These are phyloP conservation scores for Aradus depressus DNA, from an alignment of 2,888 invertebrate genomes.

Conservation along the genomic window DNA sequence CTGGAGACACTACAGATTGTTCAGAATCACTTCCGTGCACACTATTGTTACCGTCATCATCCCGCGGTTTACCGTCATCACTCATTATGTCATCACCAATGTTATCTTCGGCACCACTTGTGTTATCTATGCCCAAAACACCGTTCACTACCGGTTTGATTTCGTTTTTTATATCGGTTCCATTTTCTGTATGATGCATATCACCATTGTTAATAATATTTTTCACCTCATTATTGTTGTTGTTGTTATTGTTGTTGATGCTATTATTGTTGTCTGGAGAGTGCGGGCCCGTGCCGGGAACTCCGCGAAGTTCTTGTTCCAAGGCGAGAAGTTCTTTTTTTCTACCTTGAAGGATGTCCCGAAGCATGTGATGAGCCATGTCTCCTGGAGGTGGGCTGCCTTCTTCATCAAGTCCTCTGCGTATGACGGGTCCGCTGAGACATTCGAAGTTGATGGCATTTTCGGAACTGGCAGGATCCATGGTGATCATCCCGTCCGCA, in stretches of 20 bases:
- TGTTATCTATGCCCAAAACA: conserved; percentile 36
- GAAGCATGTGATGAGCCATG: conserved; percentile 62
- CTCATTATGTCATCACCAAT: conserved; percentile 40
- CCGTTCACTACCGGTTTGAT: conserved; percentile 27
- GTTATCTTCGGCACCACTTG: conserved; percentile 37
- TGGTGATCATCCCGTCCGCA: conserved; percentile 40
- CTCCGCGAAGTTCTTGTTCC: conserved; percentile 50
- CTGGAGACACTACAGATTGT: conserved; percentile 27
- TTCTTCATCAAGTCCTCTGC: conserved; percentile 39
- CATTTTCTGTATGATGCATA: conserved; percentile 27
- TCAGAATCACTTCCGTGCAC: conserved; percentile 26
- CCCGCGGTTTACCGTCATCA: conserved; percentile 44
- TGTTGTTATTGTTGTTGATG: conserved; percentile 39
- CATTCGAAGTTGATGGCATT: conserved; percentile 35
- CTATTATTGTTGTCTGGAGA: conserved; percentile 44
- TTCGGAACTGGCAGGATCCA: conserved; percentile 37
- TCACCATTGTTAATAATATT: conserved; percentile 30
- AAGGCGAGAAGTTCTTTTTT: conserved; percentile 69
- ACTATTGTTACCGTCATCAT: conserved; percentile 23
- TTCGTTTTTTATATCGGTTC: conserved; percentile 21
- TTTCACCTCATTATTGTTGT: conserved; percentile 31
- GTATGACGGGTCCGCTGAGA: conserved; percentile 32
- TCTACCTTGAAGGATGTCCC: conserved; percentile 80
- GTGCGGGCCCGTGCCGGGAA: conserved; percentile 39
- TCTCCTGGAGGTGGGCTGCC: conserved; percentile 35